phyloP scores from a whole-genome alignment of 2,797 vertebrate genomes.

The Fistularia tabacaria region DNA sequence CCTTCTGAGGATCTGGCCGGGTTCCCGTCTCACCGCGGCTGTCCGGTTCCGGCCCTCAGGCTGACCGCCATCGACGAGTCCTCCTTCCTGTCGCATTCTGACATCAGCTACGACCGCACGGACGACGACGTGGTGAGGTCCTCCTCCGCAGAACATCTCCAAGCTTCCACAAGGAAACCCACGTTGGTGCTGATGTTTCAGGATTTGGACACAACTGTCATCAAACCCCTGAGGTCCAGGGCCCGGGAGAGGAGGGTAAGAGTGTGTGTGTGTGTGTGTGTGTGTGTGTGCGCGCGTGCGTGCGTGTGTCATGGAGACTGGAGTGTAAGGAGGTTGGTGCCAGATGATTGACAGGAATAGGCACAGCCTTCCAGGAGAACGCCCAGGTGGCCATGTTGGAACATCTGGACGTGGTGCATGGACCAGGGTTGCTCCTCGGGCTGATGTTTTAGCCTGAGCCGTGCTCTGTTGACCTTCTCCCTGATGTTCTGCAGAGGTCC shows the following conservation, averaged over 20 bases:
- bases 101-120: conserved; percentile 80
- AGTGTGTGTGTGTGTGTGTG: neutral
- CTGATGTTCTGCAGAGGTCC: conserved; percentile 58
- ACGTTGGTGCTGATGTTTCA: conserved; percentile 34
- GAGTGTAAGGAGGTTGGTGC: too few relatives aligned
- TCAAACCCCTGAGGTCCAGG: conserved; percentile 76
- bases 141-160: neutral
- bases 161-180: neutral
- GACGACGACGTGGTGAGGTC: conserved; percentile 72
- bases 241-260: conserved; percentile 68
- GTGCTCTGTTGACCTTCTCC: too few relatives aligned
- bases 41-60: conserved; percentile 37
- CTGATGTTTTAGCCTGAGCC: neutral
- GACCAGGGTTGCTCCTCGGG: neutral
- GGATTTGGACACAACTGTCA: conserved; percentile 68
- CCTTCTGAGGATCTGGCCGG: neutral
- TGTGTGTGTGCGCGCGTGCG: neutral
- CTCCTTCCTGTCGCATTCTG: conserved; percentile 76
- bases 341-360: too few relatives aligned
- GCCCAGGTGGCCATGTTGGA: too few relatives aligned
- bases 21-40: neutral
- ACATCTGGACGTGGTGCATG: too few relatives aligned
- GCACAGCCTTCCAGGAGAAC: too few relatives aligned
- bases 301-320: too few relatives aligned
- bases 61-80: conserved; percentile 69